Percentiles rank a stretch among this genome's conserved stretches.
phyloP scores from a whole-genome alignment of 1,140 invertebrate genomes.

The Neoseiulus cucumeris region DNA sequence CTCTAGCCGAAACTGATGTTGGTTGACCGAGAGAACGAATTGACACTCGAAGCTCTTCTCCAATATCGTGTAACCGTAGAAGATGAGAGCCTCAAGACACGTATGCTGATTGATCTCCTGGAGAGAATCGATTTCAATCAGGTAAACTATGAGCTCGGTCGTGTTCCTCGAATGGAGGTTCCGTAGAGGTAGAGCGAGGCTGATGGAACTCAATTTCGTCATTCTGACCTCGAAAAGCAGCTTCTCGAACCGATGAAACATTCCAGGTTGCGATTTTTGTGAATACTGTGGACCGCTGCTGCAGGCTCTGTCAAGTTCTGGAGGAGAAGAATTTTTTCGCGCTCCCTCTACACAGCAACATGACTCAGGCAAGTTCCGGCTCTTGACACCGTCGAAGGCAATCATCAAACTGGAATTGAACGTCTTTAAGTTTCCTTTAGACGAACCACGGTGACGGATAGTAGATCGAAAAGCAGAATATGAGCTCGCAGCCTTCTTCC shows the following conservation, averaged over 20 bases:
- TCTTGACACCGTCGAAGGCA: too few species aligned
- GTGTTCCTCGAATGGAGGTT: too few species aligned
- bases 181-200: too few species aligned
- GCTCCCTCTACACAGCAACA: neutral
- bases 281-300: neutral
- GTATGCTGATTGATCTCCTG: neutral
- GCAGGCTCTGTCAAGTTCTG: neutral
- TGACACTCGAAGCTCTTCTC: neutral
- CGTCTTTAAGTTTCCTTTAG: too few species aligned
- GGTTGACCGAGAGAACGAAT: neutral
- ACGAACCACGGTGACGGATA: too few species aligned
- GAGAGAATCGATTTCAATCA: conserved; percentile 8
- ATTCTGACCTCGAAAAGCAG: too few species aligned
- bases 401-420: too few species aligned
- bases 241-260: too few species aligned
- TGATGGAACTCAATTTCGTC: too few species aligned
- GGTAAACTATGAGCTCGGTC: too few species aligned
- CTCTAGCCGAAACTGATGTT: neutral
- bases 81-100: neutral
- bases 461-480: too few species aligned
- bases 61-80: neutral
- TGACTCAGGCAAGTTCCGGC: neutral
- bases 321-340: neutral
- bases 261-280: neutral
- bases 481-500: neutral